A percentile compares a stretch with the other conserved stretches of the same genome.
These are phyloP conservation scores for Clavelina lepadiformis DNA, from an alignment of 23 tunicate genomes.

Conservation along the genomic window DNA sequence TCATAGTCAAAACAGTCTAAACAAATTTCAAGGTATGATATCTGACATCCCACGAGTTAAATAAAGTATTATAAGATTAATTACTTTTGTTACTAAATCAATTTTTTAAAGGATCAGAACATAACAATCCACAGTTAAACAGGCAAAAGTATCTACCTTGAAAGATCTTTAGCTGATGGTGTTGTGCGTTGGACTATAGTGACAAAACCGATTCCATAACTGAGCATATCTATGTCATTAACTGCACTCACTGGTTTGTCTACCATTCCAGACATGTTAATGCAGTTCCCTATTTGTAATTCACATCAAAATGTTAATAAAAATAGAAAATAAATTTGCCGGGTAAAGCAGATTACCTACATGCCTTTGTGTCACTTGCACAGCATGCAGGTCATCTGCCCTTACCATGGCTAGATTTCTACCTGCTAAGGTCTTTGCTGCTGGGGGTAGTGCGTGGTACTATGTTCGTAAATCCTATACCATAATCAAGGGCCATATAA, in stretches of 20 bases:
- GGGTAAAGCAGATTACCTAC: no score
- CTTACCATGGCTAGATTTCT: not conserved
- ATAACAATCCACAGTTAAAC: no score
- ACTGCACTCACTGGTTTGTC: conserved; percentile 50
- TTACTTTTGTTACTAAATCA: no score
- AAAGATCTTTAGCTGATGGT: conserved; percentile 68
- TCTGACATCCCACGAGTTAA: no score
- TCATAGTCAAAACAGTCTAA: no score
- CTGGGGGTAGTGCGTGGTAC: conserved; percentile 77
- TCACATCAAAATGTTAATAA: conserved; percentile 2
- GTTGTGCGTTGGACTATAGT: conserved; percentile 87
- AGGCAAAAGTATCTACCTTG: no score
- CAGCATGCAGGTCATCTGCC: conserved; percentile 1
- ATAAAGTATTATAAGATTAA: no score
- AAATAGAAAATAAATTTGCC: not conserved
- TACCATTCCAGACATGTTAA: conserved; percentile 76
- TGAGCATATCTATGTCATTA: conserved; percentile 60
- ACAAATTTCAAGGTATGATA: no score
- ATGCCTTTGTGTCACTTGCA: not conserved
- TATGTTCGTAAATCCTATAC: conserved; percentile 81
- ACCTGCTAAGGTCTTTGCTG: conserved; percentile 81
- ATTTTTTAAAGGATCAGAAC: no score
- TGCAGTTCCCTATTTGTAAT: conserved; percentile 52
- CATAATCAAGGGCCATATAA: conserved; percentile 70
- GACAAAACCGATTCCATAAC: conserved; percentile 81